phyloP scores from a whole-genome alignment of 1,140 invertebrate genomes.

The Ruditapes philippinarum region DNA sequence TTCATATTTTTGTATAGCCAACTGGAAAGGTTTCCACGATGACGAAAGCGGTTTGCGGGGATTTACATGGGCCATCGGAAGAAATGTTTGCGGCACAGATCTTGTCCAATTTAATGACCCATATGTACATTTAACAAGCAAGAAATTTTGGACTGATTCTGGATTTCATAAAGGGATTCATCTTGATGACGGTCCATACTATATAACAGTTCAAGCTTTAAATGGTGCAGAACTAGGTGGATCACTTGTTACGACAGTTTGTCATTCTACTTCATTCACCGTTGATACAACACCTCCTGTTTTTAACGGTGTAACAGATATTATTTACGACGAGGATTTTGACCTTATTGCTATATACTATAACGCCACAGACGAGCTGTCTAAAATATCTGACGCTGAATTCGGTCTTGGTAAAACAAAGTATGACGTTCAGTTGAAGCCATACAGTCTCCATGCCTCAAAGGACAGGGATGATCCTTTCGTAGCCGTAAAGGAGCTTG shows the following conservation, averaged over 20 bases:
- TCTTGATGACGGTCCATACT: conserved; percentile 75
- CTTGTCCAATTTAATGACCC: conserved; percentile 72
- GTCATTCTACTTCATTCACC: conserved; percentile 74
- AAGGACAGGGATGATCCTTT: conserved; percentile 65
- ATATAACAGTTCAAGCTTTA: conserved; percentile 74
- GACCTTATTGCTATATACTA: conserved; percentile 76
- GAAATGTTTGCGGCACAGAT: conserved; percentile 68
- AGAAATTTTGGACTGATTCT: conserved; percentile 75
- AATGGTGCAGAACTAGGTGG: conserved; percentile 77
- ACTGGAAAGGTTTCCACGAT: conserved; percentile 82
- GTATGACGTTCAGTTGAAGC: conserved; percentile 75
- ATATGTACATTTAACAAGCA: conserved; percentile 68
- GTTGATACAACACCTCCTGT: conserved; percentile 77
- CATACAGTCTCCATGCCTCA: conserved; percentile 67
- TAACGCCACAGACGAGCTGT: conserved; percentile 68
- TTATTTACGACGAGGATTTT: conserved; percentile 79
- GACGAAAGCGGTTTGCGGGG: conserved; percentile 78
- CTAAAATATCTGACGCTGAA: conserved; percentile 72
- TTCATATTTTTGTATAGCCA: conserved; percentile 59
- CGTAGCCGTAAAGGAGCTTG: conserved; percentile 72
- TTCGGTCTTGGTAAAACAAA: conserved; percentile 78
- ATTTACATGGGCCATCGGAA: conserved; percentile 78
- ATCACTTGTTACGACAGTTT: conserved; percentile 78
- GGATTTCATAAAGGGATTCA: conserved; percentile 73
- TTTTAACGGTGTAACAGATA: conserved; percentile 68